These are phyloP conservation scores for Cybosia mesomella DNA, from an alignment of 2,888 invertebrate species.

Conservation along the genomic window DNA sequence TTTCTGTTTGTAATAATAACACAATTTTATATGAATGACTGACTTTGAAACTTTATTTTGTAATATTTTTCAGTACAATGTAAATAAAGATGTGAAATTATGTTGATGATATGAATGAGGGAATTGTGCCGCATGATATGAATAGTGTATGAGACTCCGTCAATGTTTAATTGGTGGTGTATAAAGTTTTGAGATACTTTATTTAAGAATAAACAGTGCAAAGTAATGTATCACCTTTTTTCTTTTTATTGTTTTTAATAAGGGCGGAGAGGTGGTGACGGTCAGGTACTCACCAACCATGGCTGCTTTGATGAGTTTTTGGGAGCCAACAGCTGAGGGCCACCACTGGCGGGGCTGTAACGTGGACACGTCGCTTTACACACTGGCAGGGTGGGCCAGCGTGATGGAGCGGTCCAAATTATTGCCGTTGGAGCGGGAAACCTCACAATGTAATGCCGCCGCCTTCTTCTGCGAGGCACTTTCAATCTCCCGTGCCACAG, in stretches of 20 bases:
- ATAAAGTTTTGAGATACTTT: constrained; percentile 58
- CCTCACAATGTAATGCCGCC: too few relatives aligned
- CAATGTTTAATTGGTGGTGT: constrained; percentile 48
- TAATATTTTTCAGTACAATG: constrained; percentile 68
- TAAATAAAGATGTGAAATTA: constrained; percentile 62
- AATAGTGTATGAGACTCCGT: constrained; percentile 47
- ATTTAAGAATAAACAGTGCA: constrained; percentile 78
- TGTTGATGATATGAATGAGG: constrained; percentile 67
- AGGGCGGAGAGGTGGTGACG: background rate
- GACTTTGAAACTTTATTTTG: constrained; percentile 47
- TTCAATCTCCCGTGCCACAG: too few relatives aligned
- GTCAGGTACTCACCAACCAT: background rate
- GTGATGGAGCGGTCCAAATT: too few relatives aligned
- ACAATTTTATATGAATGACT: constrained; percentile 60
- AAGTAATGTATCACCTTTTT: constrained; percentile 42
- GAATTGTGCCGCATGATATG: constrained; percentile 51
- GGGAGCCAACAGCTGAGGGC: too few relatives aligned
- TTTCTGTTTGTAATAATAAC: constrained; percentile 37
- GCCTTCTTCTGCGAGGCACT: too few relatives aligned
- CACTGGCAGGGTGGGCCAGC: too few relatives aligned
- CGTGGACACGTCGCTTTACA: too few relatives aligned
- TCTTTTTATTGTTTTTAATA: background rate
- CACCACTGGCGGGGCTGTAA: too few relatives aligned
- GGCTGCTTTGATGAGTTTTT: too few relatives aligned
- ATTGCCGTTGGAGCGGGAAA: too few relatives aligned